phyloP scores from a whole-genome alignment of 2,113 vertebrate genomes.

The Candoia aspera region DNA sequence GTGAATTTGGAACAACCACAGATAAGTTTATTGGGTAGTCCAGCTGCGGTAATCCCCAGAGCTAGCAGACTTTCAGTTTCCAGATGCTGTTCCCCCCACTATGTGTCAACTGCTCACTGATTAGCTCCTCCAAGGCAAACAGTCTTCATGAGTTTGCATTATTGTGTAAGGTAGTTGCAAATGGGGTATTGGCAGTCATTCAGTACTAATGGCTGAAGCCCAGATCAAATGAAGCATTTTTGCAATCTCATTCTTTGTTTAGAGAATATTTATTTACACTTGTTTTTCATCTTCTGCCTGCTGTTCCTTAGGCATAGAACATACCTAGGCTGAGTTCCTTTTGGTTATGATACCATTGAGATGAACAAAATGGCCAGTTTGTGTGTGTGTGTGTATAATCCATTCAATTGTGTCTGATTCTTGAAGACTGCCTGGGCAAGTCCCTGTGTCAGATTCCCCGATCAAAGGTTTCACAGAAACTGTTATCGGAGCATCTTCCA shows the following conservation, averaged over 20 bases:
- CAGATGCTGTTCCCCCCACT: slow-evolving; percentile 17
- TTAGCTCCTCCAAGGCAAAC: slow-evolving; percentile 22
- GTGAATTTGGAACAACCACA: not conserved
- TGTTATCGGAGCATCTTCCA: too few species aligned
- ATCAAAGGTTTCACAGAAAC: too few species aligned
- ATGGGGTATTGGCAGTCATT: not conserved
- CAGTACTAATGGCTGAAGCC: not conserved
- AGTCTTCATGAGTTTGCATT: not conserved
- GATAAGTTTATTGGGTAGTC: not conserved
- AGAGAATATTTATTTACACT: slow-evolving; percentile 5
- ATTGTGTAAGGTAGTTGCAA: not conserved
- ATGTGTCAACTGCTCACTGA: not conserved
- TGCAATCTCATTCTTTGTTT: not conserved
- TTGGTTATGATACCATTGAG: not conserved
- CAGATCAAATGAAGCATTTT: not conserved
- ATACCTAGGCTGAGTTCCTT: not conserved
- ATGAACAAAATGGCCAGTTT: not conserved
- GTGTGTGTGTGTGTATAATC: too few species aligned
- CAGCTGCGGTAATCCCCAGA: not conserved
- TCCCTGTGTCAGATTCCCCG: too few species aligned
- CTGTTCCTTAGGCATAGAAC: not conserved
- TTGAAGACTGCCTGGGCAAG: too few species aligned
- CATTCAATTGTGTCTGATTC: too few species aligned
- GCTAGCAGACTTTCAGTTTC: slow-evolving; percentile 30
- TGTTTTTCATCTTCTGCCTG: not conserved